Conservation (phyloP, 2,113 vertebrate genomes). For the Elanus axillaris region DNA sequence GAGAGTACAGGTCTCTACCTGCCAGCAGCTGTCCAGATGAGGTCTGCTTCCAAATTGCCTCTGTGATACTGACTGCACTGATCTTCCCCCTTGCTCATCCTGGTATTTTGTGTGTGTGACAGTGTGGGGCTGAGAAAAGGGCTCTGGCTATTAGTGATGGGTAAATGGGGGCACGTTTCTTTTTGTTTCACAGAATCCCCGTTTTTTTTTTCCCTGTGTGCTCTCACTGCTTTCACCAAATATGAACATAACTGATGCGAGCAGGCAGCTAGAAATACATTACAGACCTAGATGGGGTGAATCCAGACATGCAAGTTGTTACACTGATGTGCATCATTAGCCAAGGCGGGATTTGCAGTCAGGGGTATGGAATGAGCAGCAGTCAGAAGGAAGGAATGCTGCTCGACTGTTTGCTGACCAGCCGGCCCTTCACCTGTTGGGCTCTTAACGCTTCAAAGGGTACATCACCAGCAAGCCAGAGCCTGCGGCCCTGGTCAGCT, state of each 20-base stretch:
- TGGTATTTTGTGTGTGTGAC: background rate
- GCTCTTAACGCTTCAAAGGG: background rate
- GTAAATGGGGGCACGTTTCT: background rate
- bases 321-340: background rate
- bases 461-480: background rate
- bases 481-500: background rate
- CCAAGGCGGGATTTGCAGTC: background rate
- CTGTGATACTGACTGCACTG: background rate
- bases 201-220: background rate
- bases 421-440: background rate
- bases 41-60: background rate
- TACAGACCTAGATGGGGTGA: background rate
- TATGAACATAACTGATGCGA: background rate
- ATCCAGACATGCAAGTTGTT: background rate
- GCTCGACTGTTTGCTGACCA: rapidly evolving
- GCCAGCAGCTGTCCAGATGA: background rate
- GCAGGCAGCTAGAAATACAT: background rate
- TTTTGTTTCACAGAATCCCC: background rate
- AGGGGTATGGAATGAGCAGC: background rate
- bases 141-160: background rate
- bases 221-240: background rate
- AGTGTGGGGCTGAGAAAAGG: background rate
- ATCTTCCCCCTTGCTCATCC: background rate
- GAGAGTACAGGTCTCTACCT: background rate
- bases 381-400: background rate